Conservation (phyloP, 1,140 invertebrate genomes). For the Drosophila parabipectinata region DNA sequence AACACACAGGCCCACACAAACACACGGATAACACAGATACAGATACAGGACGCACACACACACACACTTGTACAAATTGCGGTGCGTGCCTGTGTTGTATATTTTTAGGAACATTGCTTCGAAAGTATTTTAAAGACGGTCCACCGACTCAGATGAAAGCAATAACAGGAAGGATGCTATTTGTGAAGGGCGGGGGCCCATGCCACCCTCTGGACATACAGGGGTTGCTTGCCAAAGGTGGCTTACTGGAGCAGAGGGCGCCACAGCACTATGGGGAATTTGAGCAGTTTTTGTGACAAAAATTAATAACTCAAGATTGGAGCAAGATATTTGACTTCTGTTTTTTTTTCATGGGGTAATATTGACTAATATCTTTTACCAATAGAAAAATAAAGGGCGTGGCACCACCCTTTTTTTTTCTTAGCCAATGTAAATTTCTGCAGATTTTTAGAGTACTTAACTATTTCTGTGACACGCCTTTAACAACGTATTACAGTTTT, state of each 20-base stretch:
- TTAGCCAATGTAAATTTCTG: too few relatives aligned
- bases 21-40: background rate
- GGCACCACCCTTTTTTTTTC: too few relatives aligned
- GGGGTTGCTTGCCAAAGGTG: background rate
- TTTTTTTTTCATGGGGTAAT: too few relatives aligned
- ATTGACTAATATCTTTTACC: too few relatives aligned
- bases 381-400: too few relatives aligned
- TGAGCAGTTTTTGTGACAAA: too few relatives aligned
- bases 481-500: too few relatives aligned
- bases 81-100: conserved; percentile 43
- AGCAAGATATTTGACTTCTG: too few relatives aligned
- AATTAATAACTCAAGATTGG: too few relatives aligned
- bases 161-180: conserved; percentile 10
- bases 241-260: background rate
- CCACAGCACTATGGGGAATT: too few relatives aligned
- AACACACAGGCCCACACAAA: background rate
- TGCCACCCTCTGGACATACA: background rate
- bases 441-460: too few relatives aligned
- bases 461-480: too few relatives aligned
- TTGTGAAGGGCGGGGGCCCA: background rate
- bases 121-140: conserved; percentile 57
- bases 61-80: conserved; percentile 8
- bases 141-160: conserved; percentile 17
- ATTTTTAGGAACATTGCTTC: conserved; percentile 47
- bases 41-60: background rate